phyloP scores from a whole-genome alignment of 53 echinoderm and acorn worm genomes.

The Glandiceps talaboti region DNA sequence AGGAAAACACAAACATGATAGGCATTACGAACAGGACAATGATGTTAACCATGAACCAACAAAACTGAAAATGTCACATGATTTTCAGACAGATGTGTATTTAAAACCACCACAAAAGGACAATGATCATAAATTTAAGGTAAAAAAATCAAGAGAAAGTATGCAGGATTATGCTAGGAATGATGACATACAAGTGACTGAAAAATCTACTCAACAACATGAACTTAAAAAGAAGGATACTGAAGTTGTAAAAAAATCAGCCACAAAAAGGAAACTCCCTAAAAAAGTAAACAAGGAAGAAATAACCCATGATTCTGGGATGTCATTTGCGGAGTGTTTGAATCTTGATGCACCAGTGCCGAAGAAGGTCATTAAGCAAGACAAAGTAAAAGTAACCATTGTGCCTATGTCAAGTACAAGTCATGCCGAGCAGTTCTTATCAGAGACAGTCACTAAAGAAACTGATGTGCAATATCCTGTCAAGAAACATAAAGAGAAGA shows the following conservation, averaged over 20 bases:
- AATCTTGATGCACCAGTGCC: slow-evolving; percentile 3
- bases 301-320: slow-evolving; percentile 34
- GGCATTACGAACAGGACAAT: background rate
- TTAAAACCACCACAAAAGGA: background rate
- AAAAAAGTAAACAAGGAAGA: slow-evolving; percentile 3
- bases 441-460: background rate
- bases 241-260: background rate
- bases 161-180: background rate
- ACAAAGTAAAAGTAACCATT: background rate
- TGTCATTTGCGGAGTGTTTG: slow-evolving; percentile 78
- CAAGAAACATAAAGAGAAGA: background rate
- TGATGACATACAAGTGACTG: background rate
- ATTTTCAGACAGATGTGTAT: background rate
- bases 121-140: background rate
- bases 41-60: too few relatives aligned
- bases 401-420: background rate
- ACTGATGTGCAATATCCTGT: too few relatives aligned
- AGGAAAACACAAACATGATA: too few relatives aligned
- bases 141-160: background rate
- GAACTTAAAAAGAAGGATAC: background rate
- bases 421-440: background rate
- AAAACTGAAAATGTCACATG: too few relatives aligned
- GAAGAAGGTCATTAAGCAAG: slow-evolving; percentile 16
- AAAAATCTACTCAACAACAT: background rate
- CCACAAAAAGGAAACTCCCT: background rate